Conservation (phyloP, 2,888 invertebrate genomes). For the Agrotis clavis region DNA sequence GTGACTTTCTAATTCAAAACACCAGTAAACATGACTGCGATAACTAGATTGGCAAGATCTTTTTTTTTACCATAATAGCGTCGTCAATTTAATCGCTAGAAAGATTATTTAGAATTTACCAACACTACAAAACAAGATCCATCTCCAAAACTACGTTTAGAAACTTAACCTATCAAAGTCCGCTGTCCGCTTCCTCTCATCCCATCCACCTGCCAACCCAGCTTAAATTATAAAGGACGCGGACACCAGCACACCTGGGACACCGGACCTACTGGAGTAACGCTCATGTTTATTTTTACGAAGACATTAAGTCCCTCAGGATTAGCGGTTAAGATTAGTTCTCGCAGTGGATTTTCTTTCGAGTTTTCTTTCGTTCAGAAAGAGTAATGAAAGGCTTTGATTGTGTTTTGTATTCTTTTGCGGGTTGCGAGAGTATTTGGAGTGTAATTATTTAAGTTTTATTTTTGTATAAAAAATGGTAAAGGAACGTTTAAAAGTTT, state of each 20-base stretch:
- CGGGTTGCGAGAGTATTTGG: not conserved
- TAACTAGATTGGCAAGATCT: no score
- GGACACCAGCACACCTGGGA: slow-evolving; percentile 81
- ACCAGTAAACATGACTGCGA: no score
- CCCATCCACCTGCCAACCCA: slow-evolving; percentile 65
- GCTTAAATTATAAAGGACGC: slow-evolving; percentile 85
- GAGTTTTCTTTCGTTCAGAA: slow-evolving; percentile 7
- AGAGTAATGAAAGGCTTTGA: slow-evolving; percentile 2
- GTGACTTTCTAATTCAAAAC: no score
- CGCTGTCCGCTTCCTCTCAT: slow-evolving; percentile 54
- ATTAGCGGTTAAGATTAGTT: slow-evolving; percentile 58
- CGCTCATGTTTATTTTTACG: slow-evolving; percentile 76
- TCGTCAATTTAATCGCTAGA: no score
- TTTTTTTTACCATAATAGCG: no score
- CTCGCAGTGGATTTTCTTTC: slow-evolving; percentile 28
- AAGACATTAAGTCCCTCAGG: slow-evolving; percentile 56
- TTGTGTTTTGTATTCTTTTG: slow-evolving; percentile 16
- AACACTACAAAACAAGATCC: not conserved
- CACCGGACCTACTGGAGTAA: slow-evolving; percentile 73
- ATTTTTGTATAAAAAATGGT: no score
- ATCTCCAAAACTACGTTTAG: not conserved
- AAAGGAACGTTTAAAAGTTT: no score
- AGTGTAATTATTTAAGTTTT: no score
- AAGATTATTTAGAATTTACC: no score
- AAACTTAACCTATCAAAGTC: slow-evolving; percentile 34